phyloP scores from a whole-genome alignment of 2,888 invertebrate species.

The Eristalis tenax region DNA sequence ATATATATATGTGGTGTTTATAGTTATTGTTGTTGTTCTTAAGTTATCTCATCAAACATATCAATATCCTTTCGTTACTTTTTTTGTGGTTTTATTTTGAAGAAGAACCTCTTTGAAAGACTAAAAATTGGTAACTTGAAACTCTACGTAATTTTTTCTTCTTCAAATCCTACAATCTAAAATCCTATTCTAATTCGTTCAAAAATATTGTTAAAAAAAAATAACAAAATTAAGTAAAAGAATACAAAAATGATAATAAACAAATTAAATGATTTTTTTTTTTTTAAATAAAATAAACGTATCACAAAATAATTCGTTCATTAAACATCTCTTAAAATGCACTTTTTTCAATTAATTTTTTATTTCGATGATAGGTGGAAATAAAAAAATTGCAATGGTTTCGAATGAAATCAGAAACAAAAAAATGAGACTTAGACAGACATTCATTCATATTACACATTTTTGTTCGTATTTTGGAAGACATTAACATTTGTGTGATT shows the following conservation, averaged over 20 bases:
- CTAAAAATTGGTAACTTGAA: constrained; percentile 53
- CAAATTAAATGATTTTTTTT: background rate
- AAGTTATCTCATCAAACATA: constrained; percentile 19
- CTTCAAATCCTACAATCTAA: constrained; percentile 31
- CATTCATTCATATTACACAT: background rate
- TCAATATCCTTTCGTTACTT: constrained; percentile 5
- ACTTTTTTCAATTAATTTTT: background rate
- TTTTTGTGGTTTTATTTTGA: constrained; percentile 9
- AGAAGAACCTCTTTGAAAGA: constrained; percentile 27
- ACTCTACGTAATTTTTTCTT: constrained; percentile 40
- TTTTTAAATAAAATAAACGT: constrained; percentile 35
- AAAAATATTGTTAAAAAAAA: constrained; percentile 15
- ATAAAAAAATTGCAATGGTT: constrained; percentile 40
- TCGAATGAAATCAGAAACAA: constrained; percentile 9
- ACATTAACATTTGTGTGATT: constrained; percentile 60
- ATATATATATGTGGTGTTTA: constrained; percentile 62
- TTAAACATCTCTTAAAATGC: constrained; percentile 4
- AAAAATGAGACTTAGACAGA: background rate
- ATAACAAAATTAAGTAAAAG: constrained; percentile 23
- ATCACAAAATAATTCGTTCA: constrained; percentile 58
- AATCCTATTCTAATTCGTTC: constrained; percentile 44
- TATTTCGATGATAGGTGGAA: background rate
- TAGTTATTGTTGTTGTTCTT: constrained; percentile 61
- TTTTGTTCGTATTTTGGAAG: constrained; percentile 57
- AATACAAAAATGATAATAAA: background rate